Conservation (phyloP, 2,113 vertebrate genomes). For the Austrofundulus limnaeus region DNA sequence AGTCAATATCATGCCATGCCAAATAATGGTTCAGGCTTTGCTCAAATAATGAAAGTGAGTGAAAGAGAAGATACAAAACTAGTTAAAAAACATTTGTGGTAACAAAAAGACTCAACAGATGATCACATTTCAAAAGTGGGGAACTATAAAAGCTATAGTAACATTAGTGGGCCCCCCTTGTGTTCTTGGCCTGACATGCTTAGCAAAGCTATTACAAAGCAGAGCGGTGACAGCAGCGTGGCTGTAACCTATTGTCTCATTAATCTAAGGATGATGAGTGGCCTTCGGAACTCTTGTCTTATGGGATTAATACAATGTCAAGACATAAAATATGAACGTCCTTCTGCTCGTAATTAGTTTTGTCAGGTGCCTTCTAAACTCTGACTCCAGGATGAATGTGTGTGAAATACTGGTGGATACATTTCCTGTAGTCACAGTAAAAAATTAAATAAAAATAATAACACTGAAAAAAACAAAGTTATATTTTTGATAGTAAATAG, state of each 20-base stretch:
- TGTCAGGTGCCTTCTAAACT: conserved; percentile 32
- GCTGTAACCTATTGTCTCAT: conserved; percentile 51
- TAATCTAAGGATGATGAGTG: conserved; percentile 56
- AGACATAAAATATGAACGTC: conserved; percentile 43
- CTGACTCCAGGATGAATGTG: conserved; percentile 25
- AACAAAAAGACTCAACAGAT: not conserved
- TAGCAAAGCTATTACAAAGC: conserved; percentile 4
- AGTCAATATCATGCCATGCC: conserved; percentile 30
- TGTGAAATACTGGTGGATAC: conserved; percentile 3
- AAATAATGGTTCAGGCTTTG: conserved; percentile 18
- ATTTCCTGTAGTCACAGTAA: too few relatives aligned
- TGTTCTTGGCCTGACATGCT: conserved; percentile 9
- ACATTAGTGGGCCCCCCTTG: not conserved
- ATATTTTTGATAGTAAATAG: too few relatives aligned
- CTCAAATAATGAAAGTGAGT: too few relatives aligned
- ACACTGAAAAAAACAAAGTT: too few relatives aligned
- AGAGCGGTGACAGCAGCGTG: conserved; percentile 20
- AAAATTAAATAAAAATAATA: too few relatives aligned
- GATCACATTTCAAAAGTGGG: conserved; percentile 14
- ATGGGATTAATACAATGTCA: conserved; percentile 57
- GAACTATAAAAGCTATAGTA: not conserved
- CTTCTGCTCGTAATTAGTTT: conserved; percentile 46
- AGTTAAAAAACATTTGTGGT: not conserved
- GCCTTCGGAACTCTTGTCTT: conserved; percentile 34
- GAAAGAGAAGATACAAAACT: too few relatives aligned